Evolutionary conservation across 2,888 invertebrate species (phyloP).

Genomic region (Cistogaster globosa): DNA sequence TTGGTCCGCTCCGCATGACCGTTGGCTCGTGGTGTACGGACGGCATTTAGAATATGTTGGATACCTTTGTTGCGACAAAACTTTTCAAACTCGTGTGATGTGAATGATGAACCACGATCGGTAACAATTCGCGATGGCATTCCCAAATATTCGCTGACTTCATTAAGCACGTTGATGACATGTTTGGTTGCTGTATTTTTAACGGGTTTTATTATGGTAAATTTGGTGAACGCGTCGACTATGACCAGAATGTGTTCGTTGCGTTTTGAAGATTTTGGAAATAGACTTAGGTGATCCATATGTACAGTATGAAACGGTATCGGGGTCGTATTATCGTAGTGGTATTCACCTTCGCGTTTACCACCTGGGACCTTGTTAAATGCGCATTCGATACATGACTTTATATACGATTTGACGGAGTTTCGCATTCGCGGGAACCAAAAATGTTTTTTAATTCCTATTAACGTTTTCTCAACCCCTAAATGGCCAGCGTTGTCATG

Average conservation of each 20-base stretch:
- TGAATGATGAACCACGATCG: slow-evolving; percentile 75
- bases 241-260: slow-evolving; percentile 58
- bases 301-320: slow-evolving; percentile 57
- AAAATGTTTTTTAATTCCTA: slow-evolving; percentile 26
- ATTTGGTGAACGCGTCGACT: slow-evolving; percentile 66
- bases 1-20: slow-evolving; percentile 61
- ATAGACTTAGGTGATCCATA: slow-evolving; percentile 58
- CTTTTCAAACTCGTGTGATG: slow-evolving; percentile 69
- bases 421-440: slow-evolving; percentile 66
- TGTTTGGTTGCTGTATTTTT: slow-evolving; percentile 48
- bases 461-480: slow-evolving; percentile 19
- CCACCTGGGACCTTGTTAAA: slow-evolving; percentile 75
- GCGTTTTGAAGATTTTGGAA: slow-evolving; percentile 48
- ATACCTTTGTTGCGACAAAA: slow-evolving; percentile 70
- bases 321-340: slow-evolving; percentile 41
- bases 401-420: slow-evolving; percentile 41
- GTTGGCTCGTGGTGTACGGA: slow-evolving; percentile 73
- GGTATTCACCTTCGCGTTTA: slow-evolving; percentile 56
- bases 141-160: slow-evolving; percentile 69
- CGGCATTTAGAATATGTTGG: slow-evolving; percentile 72
- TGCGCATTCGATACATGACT: slow-evolving; percentile 74
- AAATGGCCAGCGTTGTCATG: slow-evolving; percentile 44
- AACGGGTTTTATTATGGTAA: slow-evolving; percentile 33
- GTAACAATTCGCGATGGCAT: slow-evolving; percentile 73
- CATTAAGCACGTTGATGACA: slow-evolving; percentile 24